Base-by-base conservation (phyloP, 2,797 vertebrate species). In the Naso thynnoides region DNA sequence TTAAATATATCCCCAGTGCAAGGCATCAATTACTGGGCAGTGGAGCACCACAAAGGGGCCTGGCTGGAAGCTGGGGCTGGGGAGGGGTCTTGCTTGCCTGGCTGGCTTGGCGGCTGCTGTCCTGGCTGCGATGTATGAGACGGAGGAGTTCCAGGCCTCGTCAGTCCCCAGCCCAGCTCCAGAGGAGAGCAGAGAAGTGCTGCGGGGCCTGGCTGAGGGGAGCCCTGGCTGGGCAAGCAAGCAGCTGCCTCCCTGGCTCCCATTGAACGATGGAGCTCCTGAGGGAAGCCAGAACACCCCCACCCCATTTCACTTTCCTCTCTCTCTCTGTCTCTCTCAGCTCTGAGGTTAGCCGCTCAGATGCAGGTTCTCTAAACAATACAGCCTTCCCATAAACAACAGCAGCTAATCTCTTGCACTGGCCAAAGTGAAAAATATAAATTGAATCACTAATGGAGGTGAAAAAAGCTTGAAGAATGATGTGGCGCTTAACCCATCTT, bases 11-110 rank as follows among this genome's bases (percentile, higher is more conserved):
- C 92, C 93, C 91, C 83, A 90, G 86, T 91, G 91, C 88, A 93
- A 94, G 89, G 91, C 93, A 91, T 94, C 92, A 94, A 94, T 95
- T 95, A 94, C 91, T 87, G 92, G 89, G 89, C 93, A 94, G 89
- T 87, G 82, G 85, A 93, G 89, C 88, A 88, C 91, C 88, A 88
- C 90, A 90, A 87, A 88, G 76, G 82, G 83, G 81, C 65, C 82
- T 88, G 88, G 88, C 91, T 92, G 83, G 66, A 79, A 84, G 67
- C 70, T 78, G 67, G 66, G 75, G 81, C 67, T 84, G 84, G 70
- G 84, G 79, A 78, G 83, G 76, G 87, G 89, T 83, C 68, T 79
- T 73, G 85, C 79, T 70, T 83, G 73, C 50, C 63, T 72, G 71
- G 63, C 69, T 82, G 67, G 53, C 55, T 89, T 76, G 69, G 81